A percentile compares a stretch with the other conserved stretches of the same genome.
These are phyloP conservation scores for Nannobrachium achirus DNA, from an alignment of 2,113 vertebrate genomes.

Conservation along the genomic window DNA sequence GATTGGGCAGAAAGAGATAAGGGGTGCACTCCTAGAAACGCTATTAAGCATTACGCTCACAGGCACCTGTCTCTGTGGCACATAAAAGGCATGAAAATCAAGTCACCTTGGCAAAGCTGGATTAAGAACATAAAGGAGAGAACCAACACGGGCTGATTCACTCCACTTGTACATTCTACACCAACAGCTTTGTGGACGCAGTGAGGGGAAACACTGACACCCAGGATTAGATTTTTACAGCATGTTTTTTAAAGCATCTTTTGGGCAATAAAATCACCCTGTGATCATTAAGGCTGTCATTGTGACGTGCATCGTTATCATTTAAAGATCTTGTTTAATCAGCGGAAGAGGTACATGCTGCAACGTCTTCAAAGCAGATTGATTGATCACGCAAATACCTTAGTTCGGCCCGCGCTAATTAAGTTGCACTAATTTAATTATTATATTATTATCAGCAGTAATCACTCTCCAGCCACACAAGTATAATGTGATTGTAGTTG, in stretches of 20 bases:
- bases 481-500: slow-evolving; percentile 6
- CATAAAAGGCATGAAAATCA: slow-evolving; percentile 62
- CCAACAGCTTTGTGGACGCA: slow-evolving; percentile 42
- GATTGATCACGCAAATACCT: not conserved
- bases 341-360: not conserved
- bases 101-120: slow-evolving; percentile 66
- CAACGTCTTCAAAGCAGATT: not conserved
- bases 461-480: not conserved
- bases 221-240: slow-evolving; percentile 11
- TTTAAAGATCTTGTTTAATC: slow-evolving; percentile 32
- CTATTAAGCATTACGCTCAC: slow-evolving; percentile 44
- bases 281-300: slow-evolving; percentile 21
- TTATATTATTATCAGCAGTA: slow-evolving; percentile 6
- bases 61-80: slow-evolving; percentile 45
- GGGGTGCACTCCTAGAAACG: slow-evolving; percentile 24
- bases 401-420: not conserved
- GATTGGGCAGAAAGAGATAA: not conserved
- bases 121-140: slow-evolving; percentile 62
- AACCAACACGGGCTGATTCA: slow-evolving; percentile 54
- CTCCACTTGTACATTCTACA: slow-evolving; percentile 51
- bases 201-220: slow-evolving; percentile 17
- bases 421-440: not conserved
- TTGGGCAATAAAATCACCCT: slow-evolving; percentile 9
- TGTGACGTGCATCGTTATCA: slow-evolving; percentile 25
- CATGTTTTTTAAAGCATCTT: slow-evolving; percentile 31